Conservation (phyloP, 2,113 vertebrate genomes). For the Oryzias melastigma region DNA sequence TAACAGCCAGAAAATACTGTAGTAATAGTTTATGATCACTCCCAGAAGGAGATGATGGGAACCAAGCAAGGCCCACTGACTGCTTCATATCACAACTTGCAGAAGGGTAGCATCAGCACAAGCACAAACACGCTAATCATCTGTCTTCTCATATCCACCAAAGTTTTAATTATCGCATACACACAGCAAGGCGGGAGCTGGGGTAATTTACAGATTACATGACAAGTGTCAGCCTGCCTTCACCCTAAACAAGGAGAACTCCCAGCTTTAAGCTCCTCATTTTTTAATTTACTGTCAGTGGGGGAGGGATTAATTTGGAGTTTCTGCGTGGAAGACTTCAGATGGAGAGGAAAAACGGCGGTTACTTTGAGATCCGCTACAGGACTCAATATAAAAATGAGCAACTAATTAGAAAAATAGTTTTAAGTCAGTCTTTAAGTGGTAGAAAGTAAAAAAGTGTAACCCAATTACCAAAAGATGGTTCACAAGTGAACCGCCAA, state of each 20-base stretch:
- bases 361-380: neutral
- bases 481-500: too few species aligned
- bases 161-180: constrained; percentile 64
- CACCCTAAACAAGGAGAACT: constrained; percentile 43
- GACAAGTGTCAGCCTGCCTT: constrained; percentile 73
- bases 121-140: constrained; percentile 73
- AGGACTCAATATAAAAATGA: neutral
- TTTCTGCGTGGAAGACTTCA: constrained; percentile 23
- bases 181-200: constrained; percentile 49
- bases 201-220: constrained; percentile 64
- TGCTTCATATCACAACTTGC: constrained; percentile 30
- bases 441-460: too few species aligned
- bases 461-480: too few species aligned
- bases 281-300: constrained; percentile 16
- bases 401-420: neutral
- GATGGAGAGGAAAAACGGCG: neutral
- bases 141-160: constrained; percentile 58
- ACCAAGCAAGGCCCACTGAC: constrained; percentile 12
- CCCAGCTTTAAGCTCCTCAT: constrained; percentile 37
- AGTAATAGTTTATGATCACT: neutral
- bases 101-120: constrained; percentile 61
- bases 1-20: neutral
- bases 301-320: constrained; percentile 15
- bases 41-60: constrained; percentile 11
- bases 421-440: too few species aligned